Evolutionary conservation across 2,113 vertebrate genomes (phyloP).

Genomic region (Cygnus atratus): DNA sequence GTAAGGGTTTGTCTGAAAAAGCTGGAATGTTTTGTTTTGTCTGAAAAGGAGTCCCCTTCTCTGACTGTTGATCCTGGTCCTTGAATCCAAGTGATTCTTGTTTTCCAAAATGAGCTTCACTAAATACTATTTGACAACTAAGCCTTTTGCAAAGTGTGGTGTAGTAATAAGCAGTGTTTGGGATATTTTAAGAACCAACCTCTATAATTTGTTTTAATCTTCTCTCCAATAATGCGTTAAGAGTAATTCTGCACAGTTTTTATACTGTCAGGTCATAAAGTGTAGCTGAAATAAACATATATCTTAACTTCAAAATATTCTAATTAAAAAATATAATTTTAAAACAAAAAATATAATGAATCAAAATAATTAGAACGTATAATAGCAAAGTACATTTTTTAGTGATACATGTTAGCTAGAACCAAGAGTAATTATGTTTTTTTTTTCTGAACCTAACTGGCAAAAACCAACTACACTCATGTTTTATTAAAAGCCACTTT

Average conservation of each 20-base stretch:
- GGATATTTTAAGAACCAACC: neutral
- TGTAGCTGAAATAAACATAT: conserved; percentile 2
- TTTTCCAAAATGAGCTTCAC: neutral
- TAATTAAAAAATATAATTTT: conserved; percentile 47
- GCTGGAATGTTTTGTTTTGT: neutral
- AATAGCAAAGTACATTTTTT: conserved; percentile 25
- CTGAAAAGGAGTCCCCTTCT: neutral
- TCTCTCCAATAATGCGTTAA: neutral
- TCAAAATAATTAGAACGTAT: conserved; percentile 36
- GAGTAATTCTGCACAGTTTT: neutral
- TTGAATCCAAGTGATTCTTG: neutral
- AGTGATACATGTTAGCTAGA: conserved; percentile 57
- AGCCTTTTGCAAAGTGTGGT: neutral
- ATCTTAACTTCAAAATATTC: conserved; percentile 25
- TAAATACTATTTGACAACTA: neutral
- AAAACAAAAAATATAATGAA: conserved; percentile 3
- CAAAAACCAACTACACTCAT: conserved; percentile 69
- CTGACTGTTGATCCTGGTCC: neutral
- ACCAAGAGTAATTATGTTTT: conserved; percentile 68
- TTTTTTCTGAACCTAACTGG: conserved; percentile 71
- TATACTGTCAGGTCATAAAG: neutral
- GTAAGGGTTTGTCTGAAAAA: neutral
- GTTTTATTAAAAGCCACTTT: conserved; percentile 79
- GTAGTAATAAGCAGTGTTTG: neutral
- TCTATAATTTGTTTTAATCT: conserved; percentile 11